Base-by-base conservation (phyloP, 2,888 invertebrate genomes). In the Noctua comes region DNA sequence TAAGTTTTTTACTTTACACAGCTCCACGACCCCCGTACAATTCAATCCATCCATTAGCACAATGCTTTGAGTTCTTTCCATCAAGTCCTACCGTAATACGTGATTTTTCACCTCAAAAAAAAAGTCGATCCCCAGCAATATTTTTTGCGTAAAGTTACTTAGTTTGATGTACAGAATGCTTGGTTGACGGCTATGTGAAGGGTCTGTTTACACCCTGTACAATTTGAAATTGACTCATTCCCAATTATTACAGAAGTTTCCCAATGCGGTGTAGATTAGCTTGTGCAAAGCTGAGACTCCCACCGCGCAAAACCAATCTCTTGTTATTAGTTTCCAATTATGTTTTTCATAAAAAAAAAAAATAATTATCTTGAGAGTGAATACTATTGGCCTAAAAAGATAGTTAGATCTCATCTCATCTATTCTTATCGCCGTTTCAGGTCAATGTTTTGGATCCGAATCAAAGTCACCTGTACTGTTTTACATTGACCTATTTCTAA, bases 401-500 rank as follows among this genome's bases (percentile, higher is more conserved):
- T 40, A 59, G 6, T 36, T 24, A 66, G 27, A 65, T 64, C n/a
- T n/a, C n/a, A n/a, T n/a, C n/a, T n/a, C 2, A 68, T 43, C 57
- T 79, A 82, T 84, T 84, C 24, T 72, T 84, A 59, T 7, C 31
- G 16, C 68, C 31, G 31, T 62, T 27, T 59, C 43, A 84, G 81
- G 81, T 51, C 27, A 79, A 65, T 43, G 68, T 82, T 84, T 82
- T 84, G 79, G 81, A 72, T 84, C 36, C 24, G 48, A 79, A 83
- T 83, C 83, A 81, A 81, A 40, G 10, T 72, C 68, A 68, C 24
- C 68, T 62, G 24, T 16, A 54, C 46, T 54, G 31, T 68, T 21
- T 66, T 82, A 68, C 75, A 62, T 54, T 68, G 68, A 21, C 27
- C 59, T 82, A 74, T 18, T 80, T 72, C 1, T 36, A 13, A 57